Evolutionary conservation across 2,797 vertebrate species (phyloP).

Genomic region (Tadarida brasiliensis): DNA sequence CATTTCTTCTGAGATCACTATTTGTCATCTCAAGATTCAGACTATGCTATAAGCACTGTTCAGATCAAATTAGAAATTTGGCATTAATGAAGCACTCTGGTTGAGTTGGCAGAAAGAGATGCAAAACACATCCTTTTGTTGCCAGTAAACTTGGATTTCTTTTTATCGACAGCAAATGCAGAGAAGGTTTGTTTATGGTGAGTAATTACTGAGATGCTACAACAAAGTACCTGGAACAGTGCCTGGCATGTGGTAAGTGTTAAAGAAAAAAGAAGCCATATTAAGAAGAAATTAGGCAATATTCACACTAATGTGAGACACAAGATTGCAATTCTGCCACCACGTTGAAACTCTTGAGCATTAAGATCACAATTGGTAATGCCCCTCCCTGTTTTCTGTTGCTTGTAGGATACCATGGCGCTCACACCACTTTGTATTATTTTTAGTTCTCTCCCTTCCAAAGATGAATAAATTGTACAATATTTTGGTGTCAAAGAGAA

Average conservation of each 20-base stretch:
- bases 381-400: neutral
- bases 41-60: conserved; percentile 44
- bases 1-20: conserved; percentile 64
- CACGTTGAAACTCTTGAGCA: conserved; percentile 15
- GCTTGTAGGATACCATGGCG: conserved; percentile 25
- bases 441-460: conserved; percentile 16
- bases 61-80: conserved; percentile 75
- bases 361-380: conserved; percentile 55
- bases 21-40: conserved; percentile 72
- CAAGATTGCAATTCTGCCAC: conserved; percentile 13
- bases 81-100: conserved; percentile 66
- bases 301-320: conserved; percentile 4
- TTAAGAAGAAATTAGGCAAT: conserved; percentile 28
- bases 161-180: conserved; percentile 45
- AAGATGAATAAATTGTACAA: conserved; percentile 40
- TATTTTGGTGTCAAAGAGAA: conserved; percentile 44
- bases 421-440: conserved; percentile 8
- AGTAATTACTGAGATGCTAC: conserved; percentile 46
- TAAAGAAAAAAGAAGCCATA: conserved; percentile 51
- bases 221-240: conserved; percentile 50
- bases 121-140: conserved; percentile 72
- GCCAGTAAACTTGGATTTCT: conserved; percentile 67
- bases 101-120: conserved; percentile 69
- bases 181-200: conserved; percentile 36
- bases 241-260: conserved; percentile 46